Percentiles rank a stretch among this genome's conserved stretches.
Evolutionary conservation across 2,888 invertebrate species (phyloP).

Genomic region (Macrostomum cliftonense): DNA sequence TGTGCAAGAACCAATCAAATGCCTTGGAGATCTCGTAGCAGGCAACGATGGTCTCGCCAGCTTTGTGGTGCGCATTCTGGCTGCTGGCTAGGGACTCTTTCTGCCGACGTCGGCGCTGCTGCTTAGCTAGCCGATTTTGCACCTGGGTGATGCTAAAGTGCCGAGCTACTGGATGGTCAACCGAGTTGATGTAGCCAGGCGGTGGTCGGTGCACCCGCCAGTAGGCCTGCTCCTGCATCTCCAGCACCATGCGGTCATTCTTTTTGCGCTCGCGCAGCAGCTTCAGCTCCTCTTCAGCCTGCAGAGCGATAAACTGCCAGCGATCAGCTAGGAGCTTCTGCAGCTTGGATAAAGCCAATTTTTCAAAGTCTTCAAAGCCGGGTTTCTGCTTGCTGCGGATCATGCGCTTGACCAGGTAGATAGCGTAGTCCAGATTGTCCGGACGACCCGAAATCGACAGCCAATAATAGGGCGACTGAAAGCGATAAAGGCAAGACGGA

Average conservation of each 20-base stretch:
- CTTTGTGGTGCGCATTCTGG: too few species aligned
- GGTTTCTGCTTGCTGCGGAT: slow-evolving; percentile 86
- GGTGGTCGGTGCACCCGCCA: slow-evolving; percentile 89
- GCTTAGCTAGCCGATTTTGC: too few species aligned
- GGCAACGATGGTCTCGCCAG: too few species aligned
- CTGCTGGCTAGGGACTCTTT: too few species aligned
- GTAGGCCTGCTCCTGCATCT: slow-evolving; percentile 78
- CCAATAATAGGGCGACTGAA: slow-evolving; percentile 84
- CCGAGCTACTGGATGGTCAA: too few species aligned
- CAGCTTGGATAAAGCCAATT: slow-evolving; percentile 64
- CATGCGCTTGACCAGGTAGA: slow-evolving; percentile 79
- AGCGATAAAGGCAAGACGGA: slow-evolving; percentile 70
- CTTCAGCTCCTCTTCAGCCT: slow-evolving; percentile 85
- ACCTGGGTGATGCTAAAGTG: too few species aligned
- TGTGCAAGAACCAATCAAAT: too few species aligned
- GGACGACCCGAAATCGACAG: slow-evolving; percentile 72
- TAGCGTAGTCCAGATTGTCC: slow-evolving; percentile 90
- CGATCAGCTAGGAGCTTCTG: slow-evolving; percentile 83
- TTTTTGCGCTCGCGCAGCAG: slow-evolving; percentile 82
- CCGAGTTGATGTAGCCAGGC: slow-evolving; percentile 6
- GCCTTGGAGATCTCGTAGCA: too few species aligned
- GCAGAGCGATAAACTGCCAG: slow-evolving; percentile 88
- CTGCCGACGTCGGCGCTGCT: too few species aligned
- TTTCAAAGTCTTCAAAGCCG: slow-evolving; percentile 83
- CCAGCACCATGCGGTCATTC: slow-evolving; percentile 79